Conservation (phyloP, 1,140 invertebrate species). For the Oryctes rhinoceros region DNA sequence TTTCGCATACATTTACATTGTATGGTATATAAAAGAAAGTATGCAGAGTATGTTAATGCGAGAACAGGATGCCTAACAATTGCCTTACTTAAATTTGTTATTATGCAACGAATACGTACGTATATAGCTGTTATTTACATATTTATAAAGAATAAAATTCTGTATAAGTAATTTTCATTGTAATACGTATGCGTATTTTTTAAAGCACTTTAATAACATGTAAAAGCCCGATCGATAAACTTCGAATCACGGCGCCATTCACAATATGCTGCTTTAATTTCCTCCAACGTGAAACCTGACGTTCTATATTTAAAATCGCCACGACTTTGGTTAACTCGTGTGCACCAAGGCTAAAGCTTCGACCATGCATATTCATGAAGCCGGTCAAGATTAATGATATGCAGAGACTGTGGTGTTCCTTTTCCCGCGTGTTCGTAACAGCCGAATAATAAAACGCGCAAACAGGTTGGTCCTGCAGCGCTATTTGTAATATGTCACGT, state of each 20-base stretch:
- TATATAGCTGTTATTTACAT: too few species aligned
- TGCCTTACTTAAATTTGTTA: too few species aligned
- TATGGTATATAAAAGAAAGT: too few species aligned
- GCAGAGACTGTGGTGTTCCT: not conserved
- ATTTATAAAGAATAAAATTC: too few species aligned
- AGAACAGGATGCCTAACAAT: too few species aligned
- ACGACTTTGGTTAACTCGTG: not conserved
- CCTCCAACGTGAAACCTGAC: not conserved
- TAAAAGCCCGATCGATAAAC: not conserved
- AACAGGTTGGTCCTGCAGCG: conserved; percentile 1
- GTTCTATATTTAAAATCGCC: conserved; percentile 3
- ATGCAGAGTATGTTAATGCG: too few species aligned
- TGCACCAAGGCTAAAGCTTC: not conserved
- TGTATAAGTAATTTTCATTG: too few species aligned
- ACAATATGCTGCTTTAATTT: not conserved
- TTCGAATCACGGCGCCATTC: not conserved
- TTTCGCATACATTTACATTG: too few species aligned
- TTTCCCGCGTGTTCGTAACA: not conserved
- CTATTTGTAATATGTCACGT: conserved; percentile 13
- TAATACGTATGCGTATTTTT: not conserved
- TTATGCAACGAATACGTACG: too few species aligned
- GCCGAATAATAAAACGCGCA: not conserved
- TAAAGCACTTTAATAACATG: not conserved
- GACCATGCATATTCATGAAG: not conserved
- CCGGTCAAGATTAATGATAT: conserved; percentile 7